Evolutionary conservation across 2,113 vertebrate genomes (phyloP), one percentile per base, ranked within the genome.

Genomic region (Leptosomus discolor): DNA sequence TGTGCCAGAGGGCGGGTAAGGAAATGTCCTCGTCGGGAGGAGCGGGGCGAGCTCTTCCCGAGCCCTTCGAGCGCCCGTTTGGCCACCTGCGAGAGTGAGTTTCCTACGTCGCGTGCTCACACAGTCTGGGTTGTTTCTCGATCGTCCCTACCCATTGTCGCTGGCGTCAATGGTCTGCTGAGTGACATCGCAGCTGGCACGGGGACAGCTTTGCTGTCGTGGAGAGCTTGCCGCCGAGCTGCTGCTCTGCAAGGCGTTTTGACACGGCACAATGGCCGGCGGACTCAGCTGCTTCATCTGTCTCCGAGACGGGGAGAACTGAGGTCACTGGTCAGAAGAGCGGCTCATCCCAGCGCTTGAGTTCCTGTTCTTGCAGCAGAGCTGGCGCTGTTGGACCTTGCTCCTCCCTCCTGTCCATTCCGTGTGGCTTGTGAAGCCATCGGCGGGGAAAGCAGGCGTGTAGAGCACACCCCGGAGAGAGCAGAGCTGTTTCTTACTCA

Each of bases 31-130:
- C 7, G 2, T 6, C 10, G 4, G 26, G 58, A 27, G 57, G 45
- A 26, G 37, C 0, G 6, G 63, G 27, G 10, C 4, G 56, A 57
- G 15, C 12, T 61, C 37, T 18, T 22, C 1, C 1, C 3, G 9
- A 32, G 13, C 63, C 69, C 41, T 46, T 18, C 2, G 3, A 60
- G 37, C 9, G 15, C 39, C n/a, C 24, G 11, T 24, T 19, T 12
- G 48, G 57, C 46, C 50, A 21, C 77, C 78, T 37, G 64, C 3
- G 5, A 82, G 41, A 30, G 11, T 5, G 37, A 58, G 51, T 21
- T 45, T 17, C 18, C 6, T 2, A 12, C 4, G 2, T 23, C 27
- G 23, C 1, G 7, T 9, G n/a, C 39, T 76, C 39, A 37, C 70
- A 27, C 27, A 24, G 2, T 15, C 29, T 2, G 70, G 9, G 18